A percentile compares a stretch with the other conserved stretches of the same genome.
Conservation (phyloP, 2,888 invertebrate genomes). For the Priocnemis perturbator region DNA sequence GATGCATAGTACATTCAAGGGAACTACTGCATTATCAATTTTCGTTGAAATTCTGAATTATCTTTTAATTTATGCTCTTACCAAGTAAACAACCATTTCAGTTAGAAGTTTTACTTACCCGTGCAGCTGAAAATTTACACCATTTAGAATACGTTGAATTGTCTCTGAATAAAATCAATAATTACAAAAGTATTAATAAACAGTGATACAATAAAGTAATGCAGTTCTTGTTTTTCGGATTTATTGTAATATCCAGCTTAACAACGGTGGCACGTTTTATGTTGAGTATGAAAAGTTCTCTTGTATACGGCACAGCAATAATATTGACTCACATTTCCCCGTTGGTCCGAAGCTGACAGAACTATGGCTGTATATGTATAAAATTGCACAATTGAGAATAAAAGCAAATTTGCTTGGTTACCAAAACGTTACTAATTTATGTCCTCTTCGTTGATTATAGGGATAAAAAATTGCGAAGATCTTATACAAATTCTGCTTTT, state of each 20-base stretch:
- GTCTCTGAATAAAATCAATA: not conserved
- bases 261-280: conserved; percentile 39
- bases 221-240: conserved; percentile 38
- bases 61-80: no score
- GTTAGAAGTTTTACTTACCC: no score
- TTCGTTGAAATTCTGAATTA: no score
- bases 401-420: conserved; percentile 29
- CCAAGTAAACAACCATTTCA: no score
- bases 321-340: conserved; percentile 37
- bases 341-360: conserved; percentile 38
- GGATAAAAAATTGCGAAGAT: conserved; percentile 6
- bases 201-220: not conserved
- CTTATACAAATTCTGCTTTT: no score
- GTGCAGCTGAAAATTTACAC: no score
- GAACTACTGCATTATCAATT: no score
- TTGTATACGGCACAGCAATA: conserved; percentile 20
- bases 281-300: conserved; percentile 36
- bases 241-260: conserved; percentile 45
- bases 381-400: conserved; percentile 13
- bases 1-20: no score
- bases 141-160: not conserved
- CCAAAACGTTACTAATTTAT: conserved; percentile 7
- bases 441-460: conserved; percentile 25
- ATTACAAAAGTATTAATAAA: not conserved
- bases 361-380: not conserved